These are phyloP conservation scores for Gavialis gangeticus DNA, from an alignment of 2,113 vertebrate species.

Conservation along the genomic window DNA sequence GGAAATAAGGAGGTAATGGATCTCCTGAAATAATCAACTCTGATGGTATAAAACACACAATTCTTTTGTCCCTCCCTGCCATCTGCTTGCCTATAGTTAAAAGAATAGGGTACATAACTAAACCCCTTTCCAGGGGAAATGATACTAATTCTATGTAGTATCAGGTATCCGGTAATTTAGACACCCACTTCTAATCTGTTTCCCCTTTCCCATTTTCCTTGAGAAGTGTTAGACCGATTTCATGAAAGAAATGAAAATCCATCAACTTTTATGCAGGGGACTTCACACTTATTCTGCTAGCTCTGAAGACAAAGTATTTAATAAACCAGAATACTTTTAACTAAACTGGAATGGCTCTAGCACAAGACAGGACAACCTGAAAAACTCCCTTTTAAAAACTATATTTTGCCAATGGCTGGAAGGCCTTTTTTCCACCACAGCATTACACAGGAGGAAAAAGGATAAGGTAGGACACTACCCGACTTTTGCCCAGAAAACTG, in stretches of 20 bases:
- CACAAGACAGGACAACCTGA: neutral
- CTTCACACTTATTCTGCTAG: neutral
- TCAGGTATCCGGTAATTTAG: neutral
- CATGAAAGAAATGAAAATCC: neutral
- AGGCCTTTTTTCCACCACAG: fast-evolving
- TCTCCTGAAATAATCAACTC: neutral
- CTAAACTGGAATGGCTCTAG: neutral
- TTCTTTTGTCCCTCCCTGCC: neutral
- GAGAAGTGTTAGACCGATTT: neutral
- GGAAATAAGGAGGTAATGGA: neutral
- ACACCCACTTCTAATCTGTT: neutral
- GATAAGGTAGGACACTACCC: no score
- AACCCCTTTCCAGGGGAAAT: neutral
- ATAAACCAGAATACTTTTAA: neutral
- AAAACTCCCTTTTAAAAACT: no score
- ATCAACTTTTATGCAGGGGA: neutral
- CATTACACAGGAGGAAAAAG: neutral
- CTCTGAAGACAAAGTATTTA: neutral
- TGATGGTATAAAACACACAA: neutral
- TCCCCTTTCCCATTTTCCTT: neutral
- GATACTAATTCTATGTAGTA: neutral
- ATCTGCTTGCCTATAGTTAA: neutral
- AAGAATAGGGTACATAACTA: neutral
- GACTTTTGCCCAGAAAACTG: neutral
- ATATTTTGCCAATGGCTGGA: neutral